These are phyloP conservation scores for Ceyx margarethae DNA, from an alignment of 2,113 vertebrate species.

Conservation along the genomic window DNA sequence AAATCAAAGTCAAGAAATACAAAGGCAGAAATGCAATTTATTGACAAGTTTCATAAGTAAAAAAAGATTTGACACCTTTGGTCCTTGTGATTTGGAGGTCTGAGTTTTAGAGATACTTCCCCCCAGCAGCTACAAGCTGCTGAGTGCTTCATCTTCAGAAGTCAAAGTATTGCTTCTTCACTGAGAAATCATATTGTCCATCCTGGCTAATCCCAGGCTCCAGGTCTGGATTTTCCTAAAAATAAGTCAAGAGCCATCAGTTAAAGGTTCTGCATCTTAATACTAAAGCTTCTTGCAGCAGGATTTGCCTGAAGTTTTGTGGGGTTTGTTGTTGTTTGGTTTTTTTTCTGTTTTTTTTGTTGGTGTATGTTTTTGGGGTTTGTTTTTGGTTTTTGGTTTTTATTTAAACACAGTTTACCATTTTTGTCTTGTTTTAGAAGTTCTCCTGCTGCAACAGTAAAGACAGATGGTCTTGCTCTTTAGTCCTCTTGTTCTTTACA, in stretches of 20 bases:
- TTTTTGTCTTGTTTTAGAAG: background rate
- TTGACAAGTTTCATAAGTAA: background rate
- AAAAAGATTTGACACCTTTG: background rate
- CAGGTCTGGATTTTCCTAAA: background rate
- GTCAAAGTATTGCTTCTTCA: conserved; percentile 2
- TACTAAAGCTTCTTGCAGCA: background rate
- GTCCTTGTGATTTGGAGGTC: background rate
- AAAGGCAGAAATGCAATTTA: conserved; percentile 55
- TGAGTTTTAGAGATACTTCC: background rate
- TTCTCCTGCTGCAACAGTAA: background rate
- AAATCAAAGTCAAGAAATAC: background rate
- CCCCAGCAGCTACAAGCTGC: background rate
- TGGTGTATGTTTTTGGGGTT: no score
- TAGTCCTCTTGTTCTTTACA: background rate
- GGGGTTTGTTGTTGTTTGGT: no score
- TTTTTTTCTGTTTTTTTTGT: no score
- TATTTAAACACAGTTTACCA: background rate
- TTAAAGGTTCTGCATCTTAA: background rate
- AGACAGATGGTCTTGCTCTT: background rate
- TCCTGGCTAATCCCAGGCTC: conserved; percentile 3
- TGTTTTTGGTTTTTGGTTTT: no score
- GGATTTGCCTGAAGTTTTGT: background rate
- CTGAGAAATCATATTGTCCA: background rate
- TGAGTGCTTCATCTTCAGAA: conserved; percentile 1
- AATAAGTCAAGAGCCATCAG: fast-evolving